A percentile compares a stretch with the other conserved stretches of the same genome.
Evolutionary conservation across 2,888 invertebrate genomes (phyloP).

Genomic region (Biston stratarius): DNA sequence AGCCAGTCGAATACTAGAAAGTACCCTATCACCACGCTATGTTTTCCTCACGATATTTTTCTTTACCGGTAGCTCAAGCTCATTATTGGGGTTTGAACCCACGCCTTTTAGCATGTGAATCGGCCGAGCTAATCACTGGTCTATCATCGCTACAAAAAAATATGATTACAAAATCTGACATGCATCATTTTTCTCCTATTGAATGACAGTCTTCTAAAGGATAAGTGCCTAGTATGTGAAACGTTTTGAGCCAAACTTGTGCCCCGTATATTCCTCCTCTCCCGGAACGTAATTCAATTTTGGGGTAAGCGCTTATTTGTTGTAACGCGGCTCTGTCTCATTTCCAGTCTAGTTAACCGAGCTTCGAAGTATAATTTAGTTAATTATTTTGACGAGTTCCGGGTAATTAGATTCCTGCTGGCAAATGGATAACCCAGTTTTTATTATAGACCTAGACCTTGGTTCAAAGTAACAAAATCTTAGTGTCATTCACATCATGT

Average conservation of each 20-base stretch:
- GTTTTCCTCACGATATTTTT: too few relatives aligned
- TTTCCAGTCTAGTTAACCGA: slow-evolving; percentile 66
- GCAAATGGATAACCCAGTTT: slow-evolving; percentile 36
- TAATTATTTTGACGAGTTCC: slow-evolving; percentile 60
- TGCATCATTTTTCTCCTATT: too few relatives aligned
- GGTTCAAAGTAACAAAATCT: neutral
- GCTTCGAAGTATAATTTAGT: slow-evolving; percentile 67
- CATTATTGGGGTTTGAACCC: too few relatives aligned
- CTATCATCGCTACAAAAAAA: too few relatives aligned
- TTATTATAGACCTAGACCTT: slow-evolving; percentile 29
- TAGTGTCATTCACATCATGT: neutral
- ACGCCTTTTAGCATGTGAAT: too few relatives aligned
- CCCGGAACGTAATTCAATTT: slow-evolving; percentile 77
- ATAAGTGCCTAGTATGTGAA: neutral
- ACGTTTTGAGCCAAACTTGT: slow-evolving; percentile 27
- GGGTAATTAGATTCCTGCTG: slow-evolving; percentile 14
- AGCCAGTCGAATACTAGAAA: too few relatives aligned
- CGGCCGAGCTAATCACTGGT: too few relatives aligned
- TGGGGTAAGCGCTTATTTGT: slow-evolving; percentile 71
- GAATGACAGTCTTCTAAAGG: too few relatives aligned
- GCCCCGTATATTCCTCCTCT: slow-evolving; percentile 49
- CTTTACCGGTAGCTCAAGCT: too few relatives aligned
- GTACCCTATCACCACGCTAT: too few relatives aligned
- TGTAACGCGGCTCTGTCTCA: slow-evolving; percentile 73
- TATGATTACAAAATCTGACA: too few relatives aligned